Conservation (phyloP, 2,888 invertebrate species). For the Ferdinandea cuprea region DNA sequence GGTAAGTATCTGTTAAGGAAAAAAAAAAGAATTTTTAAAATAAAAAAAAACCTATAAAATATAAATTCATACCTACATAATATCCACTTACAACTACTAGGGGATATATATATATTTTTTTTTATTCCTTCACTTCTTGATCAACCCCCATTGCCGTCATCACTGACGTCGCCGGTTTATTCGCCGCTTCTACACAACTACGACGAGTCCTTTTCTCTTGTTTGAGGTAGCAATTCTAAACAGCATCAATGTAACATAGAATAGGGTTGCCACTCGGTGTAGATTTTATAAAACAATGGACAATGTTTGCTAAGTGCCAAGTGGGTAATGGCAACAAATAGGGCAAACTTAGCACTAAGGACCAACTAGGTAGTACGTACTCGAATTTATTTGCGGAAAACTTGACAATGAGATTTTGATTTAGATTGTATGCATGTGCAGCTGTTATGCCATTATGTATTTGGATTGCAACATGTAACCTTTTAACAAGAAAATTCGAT, state of each 20-base stretch:
- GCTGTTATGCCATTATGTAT: neutral
- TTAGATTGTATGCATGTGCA: neutral
- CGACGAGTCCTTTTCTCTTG: conserved; percentile 35
- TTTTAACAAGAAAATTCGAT: too few species aligned
- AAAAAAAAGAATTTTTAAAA: conserved; percentile 56
- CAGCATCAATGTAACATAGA: conserved; percentile 67
- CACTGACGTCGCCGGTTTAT: conserved; percentile 42
- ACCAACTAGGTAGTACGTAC: neutral
- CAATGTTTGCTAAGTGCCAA: conserved; percentile 1
- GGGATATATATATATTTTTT: too few species aligned
- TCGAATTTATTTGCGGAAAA: neutral
- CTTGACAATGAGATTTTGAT: neutral
- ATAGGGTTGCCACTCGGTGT: conserved; percentile 60
- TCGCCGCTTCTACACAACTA: conserved; percentile 43
- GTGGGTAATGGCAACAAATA: conserved; percentile 15
- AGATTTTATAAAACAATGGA: conserved; percentile 1
- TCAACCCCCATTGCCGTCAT: conserved; percentile 73
- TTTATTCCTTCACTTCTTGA: conserved; percentile 64
- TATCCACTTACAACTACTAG: conserved; percentile 80
- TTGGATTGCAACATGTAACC: too few species aligned
- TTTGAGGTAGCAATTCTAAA: conserved; percentile 57
- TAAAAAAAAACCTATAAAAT: conserved; percentile 66
- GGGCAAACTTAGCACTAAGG: neutral
- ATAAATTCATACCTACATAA: conserved; percentile 75
- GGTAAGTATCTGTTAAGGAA: conserved; percentile 68